These are phyloP conservation scores for Maniola hyperantus DNA, from an alignment of 2,888 invertebrate genomes.

Conservation along the genomic window DNA sequence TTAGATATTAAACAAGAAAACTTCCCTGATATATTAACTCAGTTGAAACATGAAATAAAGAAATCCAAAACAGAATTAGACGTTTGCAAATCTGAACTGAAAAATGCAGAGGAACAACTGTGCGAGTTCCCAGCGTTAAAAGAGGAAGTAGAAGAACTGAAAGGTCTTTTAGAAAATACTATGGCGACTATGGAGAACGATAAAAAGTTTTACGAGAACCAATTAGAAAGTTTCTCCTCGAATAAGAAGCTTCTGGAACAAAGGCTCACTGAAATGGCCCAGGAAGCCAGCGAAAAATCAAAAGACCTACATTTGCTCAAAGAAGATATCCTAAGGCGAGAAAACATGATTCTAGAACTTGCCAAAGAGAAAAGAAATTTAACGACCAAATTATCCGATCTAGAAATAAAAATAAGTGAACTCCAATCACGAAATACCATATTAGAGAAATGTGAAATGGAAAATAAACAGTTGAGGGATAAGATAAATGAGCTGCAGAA, in stretches of 20 bases:
- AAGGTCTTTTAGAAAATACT: slow-evolving; percentile 73
- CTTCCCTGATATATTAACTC: slow-evolving; percentile 72
- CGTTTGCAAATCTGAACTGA: slow-evolving; percentile 77
- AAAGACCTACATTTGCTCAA: slow-evolving; percentile 79
- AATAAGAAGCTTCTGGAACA: slow-evolving; percentile 80
- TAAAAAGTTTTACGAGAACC: slow-evolving; percentile 81
- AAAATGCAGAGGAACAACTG: slow-evolving; percentile 79
- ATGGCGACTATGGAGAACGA: slow-evolving; percentile 79
- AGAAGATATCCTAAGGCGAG: slow-evolving; percentile 81
- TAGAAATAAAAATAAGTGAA: slow-evolving; percentile 78
- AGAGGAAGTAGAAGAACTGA: slow-evolving; percentile 75
- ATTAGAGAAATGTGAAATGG: slow-evolving; percentile 66
- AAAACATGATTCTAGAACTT: slow-evolving; percentile 82
- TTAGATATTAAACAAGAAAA: slow-evolving; percentile 73
- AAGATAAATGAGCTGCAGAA: slow-evolving; percentile 75
- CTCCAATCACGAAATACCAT: slow-evolving; percentile 67
- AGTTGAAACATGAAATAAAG: slow-evolving; percentile 79
- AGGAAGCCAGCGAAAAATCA: slow-evolving; percentile 78
- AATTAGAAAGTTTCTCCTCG: slow-evolving; percentile 77
- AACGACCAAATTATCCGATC: slow-evolving; percentile 71
- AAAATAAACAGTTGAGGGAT: slow-evolving; percentile 74
- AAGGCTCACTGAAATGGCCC: slow-evolving; percentile 82
- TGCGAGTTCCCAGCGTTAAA: slow-evolving; percentile 78
- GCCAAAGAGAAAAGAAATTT: slow-evolving; percentile 82
- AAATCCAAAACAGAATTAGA: slow-evolving; percentile 80